phyloP scores from a whole-genome alignment of 2,888 invertebrate species.

The Tridacna crocea region DNA sequence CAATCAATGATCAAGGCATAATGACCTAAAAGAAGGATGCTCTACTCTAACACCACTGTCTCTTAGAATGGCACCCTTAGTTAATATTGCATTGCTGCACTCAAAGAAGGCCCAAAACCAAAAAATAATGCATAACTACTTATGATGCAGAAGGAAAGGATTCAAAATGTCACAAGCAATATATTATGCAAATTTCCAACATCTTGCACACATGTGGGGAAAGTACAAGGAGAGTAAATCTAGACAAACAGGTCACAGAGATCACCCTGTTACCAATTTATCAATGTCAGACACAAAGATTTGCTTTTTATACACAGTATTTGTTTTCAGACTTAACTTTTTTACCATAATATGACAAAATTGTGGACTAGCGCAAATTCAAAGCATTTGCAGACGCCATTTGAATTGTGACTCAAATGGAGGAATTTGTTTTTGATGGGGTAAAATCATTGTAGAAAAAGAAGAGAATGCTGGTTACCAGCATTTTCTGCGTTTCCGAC shows the following conservation, averaged over 20 bases:
- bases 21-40: no score
- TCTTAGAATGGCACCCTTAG: no score
- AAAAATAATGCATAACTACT: no score
- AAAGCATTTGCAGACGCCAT: not conserved
- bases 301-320: constrained; percentile 2
- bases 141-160: not conserved
- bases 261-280: constrained; percentile 8
- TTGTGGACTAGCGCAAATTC: not conserved
- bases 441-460: not conserved
- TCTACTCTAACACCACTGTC: no score
- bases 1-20: no score
- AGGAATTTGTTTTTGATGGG: not conserved
- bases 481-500: not conserved
- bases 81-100: no score
- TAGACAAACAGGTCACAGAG: constrained; percentile 20
- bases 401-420: not conserved
- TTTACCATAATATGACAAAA: not conserved
- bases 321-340: not conserved
- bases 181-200: constrained; percentile 18
- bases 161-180: constrained; percentile 19
- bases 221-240: not conserved
- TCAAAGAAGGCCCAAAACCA: no score
- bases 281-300: constrained; percentile 13
- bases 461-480: not conserved
- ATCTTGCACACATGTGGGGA: constrained; percentile 11